Conservation (phyloP, 2,797 vertebrate species). For the Sebastes nivosus region DNA sequence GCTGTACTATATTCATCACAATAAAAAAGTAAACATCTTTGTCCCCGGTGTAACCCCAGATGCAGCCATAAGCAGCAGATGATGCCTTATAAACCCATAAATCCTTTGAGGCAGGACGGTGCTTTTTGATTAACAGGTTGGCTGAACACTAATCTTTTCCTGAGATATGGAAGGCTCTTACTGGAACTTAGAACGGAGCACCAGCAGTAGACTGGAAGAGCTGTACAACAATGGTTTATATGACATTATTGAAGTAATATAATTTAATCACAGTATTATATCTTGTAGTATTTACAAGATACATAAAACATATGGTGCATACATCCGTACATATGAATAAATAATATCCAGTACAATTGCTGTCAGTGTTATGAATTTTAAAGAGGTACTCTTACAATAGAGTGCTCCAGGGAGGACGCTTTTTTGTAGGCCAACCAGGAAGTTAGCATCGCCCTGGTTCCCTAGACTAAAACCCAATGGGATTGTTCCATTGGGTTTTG, state of each 20-base stretch:
- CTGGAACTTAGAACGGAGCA: background rate
- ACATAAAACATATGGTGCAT: background rate
- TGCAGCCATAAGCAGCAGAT: constrained; percentile 11
- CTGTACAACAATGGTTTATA: rapidly evolving
- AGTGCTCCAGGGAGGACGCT: no score
- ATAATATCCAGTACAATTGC: background rate
- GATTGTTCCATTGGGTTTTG: no score
- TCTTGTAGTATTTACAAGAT: background rate
- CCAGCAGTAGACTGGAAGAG: background rate
- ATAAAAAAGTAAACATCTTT: background rate
- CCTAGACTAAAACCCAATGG: rapidly evolving
- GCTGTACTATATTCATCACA: background rate
- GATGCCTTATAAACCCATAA: constrained; percentile 38
- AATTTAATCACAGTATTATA: background rate
- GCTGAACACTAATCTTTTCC: constrained; percentile 51
- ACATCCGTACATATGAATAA: background rate
- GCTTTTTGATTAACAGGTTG: constrained; percentile 62
- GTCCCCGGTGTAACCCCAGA: background rate
- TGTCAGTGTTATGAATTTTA: no score
- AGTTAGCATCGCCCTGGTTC: no score
- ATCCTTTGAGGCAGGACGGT: constrained; percentile 38
- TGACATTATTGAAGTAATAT: background rate
- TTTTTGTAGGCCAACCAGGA: no score
- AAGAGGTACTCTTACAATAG: no score
- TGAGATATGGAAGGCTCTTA: constrained; percentile 23